A percentile compares a stretch with the other conserved stretches of the same genome.
These are phyloP conservation scores for Seriola quinqueradiata DNA, from an alignment of 2,113 vertebrate genomes.

Conservation along the genomic window DNA sequence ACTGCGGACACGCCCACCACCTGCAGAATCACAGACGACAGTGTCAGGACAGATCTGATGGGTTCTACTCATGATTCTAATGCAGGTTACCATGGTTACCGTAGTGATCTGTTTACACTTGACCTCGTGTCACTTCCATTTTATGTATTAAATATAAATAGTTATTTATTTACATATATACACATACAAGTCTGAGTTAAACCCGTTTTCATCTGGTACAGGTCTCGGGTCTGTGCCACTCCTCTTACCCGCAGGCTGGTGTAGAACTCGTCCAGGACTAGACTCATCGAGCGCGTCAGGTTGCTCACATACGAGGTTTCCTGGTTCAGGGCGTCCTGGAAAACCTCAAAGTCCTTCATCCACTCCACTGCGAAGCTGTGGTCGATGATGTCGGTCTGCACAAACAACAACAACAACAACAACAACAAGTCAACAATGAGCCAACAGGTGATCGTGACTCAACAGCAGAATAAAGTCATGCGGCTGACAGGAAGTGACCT, in stretches of 20 bases:
- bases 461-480: not conserved
- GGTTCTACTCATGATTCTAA: not conserved
- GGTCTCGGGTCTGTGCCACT: not conserved
- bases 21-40: conserved; percentile 72
- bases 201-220: not conserved
- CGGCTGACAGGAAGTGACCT: conserved; percentile 50
- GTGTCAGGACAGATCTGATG: not conserved
- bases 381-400: conserved; percentile 95
- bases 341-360: conserved; percentile 98
- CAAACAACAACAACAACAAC: not conserved
- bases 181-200: too few relatives aligned
- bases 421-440: too few relatives aligned
- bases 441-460: not conserved
- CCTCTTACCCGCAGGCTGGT: conserved; percentile 88
- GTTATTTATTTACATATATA: too few relatives aligned
- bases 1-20: conserved; percentile 96
- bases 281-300: conserved; percentile 97
- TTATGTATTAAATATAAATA: too few relatives aligned
- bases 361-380: conserved; percentile 98
- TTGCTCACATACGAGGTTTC: conserved; percentile 95
- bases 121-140: too few relatives aligned
- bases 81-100: too few relatives aligned
- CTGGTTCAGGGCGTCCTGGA: conserved; percentile 96
- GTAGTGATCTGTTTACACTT: not conserved
- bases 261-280: conserved; percentile 98